These are phyloP conservation scores for Caranx melampygus DNA, from an alignment of 2,113 vertebrate genomes.

Conservation along the genomic window DNA sequence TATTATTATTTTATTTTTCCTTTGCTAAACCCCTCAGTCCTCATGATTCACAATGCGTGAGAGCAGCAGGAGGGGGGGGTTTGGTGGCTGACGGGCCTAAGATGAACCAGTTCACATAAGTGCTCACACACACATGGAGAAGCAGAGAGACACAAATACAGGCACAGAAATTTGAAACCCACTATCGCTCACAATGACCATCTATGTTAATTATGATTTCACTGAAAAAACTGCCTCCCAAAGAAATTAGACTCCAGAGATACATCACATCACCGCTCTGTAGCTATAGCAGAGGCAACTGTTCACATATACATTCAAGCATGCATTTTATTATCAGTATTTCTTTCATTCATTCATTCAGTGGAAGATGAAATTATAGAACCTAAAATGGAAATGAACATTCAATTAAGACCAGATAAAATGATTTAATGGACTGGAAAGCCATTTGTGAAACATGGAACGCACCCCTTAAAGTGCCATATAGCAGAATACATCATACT, in stretches of 20 bases:
- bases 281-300: not conserved
- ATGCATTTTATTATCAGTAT: not conserved
- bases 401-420: not conserved
- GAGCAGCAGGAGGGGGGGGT: constrained; percentile 5
- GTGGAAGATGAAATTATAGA: not conserved
- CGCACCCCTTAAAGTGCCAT: not conserved
- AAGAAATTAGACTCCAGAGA: not conserved
- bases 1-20: constrained; percentile 8
- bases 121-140: not conserved
- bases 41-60: constrained; percentile 63
- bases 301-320: not conserved
- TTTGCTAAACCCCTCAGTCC: constrained; percentile 47
- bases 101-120: constrained; percentile 44
- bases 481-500: not conserved
- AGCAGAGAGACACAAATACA: constrained; percentile 18
- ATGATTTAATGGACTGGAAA: not conserved
- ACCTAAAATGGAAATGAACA: not conserved
- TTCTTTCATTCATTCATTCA: not conserved
- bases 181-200: constrained; percentile 7
- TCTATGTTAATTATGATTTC: constrained; percentile 23
- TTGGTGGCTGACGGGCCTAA: constrained; percentile 40
- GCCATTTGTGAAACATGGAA: not conserved
- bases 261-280: not conserved
- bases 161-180: not conserved
- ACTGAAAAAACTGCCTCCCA: constrained; percentile 8